These are phyloP conservation scores for Scomber colias DNA, from an alignment of 2,113 vertebrate species.

Conservation along the genomic window DNA sequence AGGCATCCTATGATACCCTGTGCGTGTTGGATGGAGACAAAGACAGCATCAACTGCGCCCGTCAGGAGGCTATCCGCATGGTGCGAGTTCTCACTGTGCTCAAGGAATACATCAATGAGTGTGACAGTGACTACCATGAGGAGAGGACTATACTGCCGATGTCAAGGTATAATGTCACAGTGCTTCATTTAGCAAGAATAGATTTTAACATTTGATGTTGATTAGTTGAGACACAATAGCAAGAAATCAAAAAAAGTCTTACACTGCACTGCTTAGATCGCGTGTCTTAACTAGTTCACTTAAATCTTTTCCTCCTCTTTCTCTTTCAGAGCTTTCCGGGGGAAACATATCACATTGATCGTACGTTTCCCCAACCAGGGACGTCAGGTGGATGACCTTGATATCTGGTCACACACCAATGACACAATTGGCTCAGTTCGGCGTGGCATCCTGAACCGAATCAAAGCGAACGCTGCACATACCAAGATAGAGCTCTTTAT, in stretches of 20 bases:
- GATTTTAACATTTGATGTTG: background rate
- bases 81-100: constrained; percentile 97
- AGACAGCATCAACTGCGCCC: constrained; percentile 98
- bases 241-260: too few species aligned
- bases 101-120: constrained; percentile 98
- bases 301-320: constrained; percentile 15
- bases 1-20: constrained; percentile 97
- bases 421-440: constrained; percentile 99
- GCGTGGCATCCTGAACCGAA: constrained; percentile 95
- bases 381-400: constrained; percentile 97
- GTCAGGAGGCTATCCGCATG: constrained; percentile 98
- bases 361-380: constrained; percentile 99
- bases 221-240: too few species aligned
- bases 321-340: constrained; percentile 93
- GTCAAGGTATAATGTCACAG: constrained; percentile 89
- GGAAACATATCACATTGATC: constrained; percentile 97
- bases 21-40: constrained; percentile 99
- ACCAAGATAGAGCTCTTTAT: constrained; percentile 99
- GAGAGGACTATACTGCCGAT: constrained; percentile 98
- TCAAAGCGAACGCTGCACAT: constrained; percentile 97
- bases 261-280: too few species aligned
- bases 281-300: background rate
- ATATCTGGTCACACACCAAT: constrained; percentile 99
- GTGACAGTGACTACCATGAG: constrained; percentile 99
- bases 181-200: background rate